phyloP scores from a whole-genome alignment of 2,113 vertebrate species.

The Chaetura pelagica region DNA sequence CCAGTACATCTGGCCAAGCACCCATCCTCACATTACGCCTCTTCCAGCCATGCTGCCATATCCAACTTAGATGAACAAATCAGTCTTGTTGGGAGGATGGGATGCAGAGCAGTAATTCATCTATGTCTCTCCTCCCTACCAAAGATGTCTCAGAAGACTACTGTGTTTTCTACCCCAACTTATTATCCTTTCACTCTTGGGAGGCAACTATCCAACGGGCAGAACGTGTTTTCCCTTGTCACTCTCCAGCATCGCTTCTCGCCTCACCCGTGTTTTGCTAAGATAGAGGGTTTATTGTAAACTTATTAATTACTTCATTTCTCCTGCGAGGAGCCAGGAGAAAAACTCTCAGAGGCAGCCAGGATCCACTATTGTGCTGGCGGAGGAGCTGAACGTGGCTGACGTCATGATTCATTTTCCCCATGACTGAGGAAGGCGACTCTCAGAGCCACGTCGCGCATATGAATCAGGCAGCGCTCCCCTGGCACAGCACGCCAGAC shows the following conservation, averaged over 20 bases:
- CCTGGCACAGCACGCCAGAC: conserved; percentile 42
- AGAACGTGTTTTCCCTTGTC: conserved; percentile 41
- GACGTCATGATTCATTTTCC: conserved; percentile 73
- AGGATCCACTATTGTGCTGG: conserved; percentile 53
- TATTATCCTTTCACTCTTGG: background rate
- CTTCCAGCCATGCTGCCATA: background rate
- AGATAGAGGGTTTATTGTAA: conserved; percentile 75
- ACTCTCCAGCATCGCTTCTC: conserved; percentile 34
- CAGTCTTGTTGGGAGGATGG: background rate
- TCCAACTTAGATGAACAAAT: conserved; percentile 9
- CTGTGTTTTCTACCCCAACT: conserved; percentile 3
- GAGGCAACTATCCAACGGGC: conserved; percentile 50
- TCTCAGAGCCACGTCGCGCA: conserved; percentile 14
- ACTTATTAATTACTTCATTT: conserved; percentile 79
- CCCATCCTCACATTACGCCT: background rate
- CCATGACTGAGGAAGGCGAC: conserved; percentile 71
- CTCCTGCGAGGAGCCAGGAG: conserved; percentile 62
- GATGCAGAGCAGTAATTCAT: conserved; percentile 16
- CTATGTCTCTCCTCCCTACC: background rate
- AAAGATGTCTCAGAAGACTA: background rate
- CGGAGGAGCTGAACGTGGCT: conserved; percentile 4
- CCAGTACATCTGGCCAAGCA: background rate
- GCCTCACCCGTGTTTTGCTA: conserved; percentile 63
- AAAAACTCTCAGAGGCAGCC: conserved; percentile 42
- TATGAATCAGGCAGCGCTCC: conserved; percentile 62